phyloP scores from a whole-genome alignment of 2,888 invertebrate species.

The Nowickia ferox region DNA sequence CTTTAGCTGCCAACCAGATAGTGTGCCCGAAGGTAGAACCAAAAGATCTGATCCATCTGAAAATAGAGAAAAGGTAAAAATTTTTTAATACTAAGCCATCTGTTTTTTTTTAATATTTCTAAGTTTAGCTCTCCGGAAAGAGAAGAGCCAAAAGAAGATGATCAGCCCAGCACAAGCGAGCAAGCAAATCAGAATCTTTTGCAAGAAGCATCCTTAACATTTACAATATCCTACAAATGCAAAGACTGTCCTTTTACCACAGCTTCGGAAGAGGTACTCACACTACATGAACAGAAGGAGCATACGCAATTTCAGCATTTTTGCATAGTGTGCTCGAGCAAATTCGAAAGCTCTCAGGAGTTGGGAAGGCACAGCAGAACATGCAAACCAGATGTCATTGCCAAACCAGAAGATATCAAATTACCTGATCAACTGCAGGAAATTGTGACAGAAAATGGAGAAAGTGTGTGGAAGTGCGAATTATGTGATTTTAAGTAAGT shows the following conservation, averaged over 20 bases:
- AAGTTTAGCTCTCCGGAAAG: neutral
- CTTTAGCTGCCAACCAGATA: neutral
- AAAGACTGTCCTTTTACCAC: constrained; percentile 69
- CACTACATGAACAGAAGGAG: constrained; percentile 85
- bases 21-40: neutral
- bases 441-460: constrained; percentile 13
- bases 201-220: neutral
- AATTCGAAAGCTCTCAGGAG: constrained; percentile 89
- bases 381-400: constrained; percentile 74
- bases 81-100: neutral
- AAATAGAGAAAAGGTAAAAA: constrained; percentile 40
- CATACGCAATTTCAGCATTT: constrained; percentile 87
- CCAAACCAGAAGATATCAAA: constrained; percentile 7
- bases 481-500: constrained; percentile 77
- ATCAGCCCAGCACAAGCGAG: constrained; percentile 53
- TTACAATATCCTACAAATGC: constrained; percentile 33
- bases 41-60: neutral
- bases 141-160: neutral
- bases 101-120: neutral
- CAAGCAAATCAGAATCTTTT: constrained; percentile 13
- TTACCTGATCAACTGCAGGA: neutral
- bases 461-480: constrained; percentile 75
- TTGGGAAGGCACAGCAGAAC: constrained; percentile 87
- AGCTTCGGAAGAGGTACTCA: constrained; percentile 85
- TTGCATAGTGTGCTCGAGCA: constrained; percentile 88